Base-by-base conservation (phyloP, 2,797 vertebrate species). In the Eulemur coronatus region DNA sequence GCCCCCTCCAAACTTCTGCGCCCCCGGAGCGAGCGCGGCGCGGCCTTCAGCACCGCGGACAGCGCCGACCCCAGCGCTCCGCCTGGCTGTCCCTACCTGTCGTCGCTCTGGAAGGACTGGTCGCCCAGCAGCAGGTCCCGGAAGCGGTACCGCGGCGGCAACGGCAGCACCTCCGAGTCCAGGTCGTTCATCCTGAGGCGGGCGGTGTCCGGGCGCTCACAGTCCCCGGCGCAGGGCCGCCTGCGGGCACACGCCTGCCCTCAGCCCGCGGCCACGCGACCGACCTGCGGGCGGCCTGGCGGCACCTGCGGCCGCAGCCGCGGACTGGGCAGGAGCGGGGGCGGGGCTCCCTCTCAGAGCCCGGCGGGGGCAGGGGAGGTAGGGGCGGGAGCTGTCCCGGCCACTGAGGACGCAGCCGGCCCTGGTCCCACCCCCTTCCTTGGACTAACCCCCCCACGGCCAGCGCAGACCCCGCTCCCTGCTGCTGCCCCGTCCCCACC, bases 41-140 rank as follows among this genome's bases (percentile, higher is more conserved):
- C 2, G 14, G 69, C 65, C 79, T 41, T 48, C 98, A 98, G 98
- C 96, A 98, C 98, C 97, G 55, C 67, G 98, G 98, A 98, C 89
- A 98, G 98, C 97, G 61, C 97, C 88, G 1, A 38, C 96, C 63
- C 97, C 79, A 0, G 26, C 28, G 15, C 17, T 30, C 33, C 28
- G 2, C 18, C 11, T 33, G 35, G 13, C 17, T 33, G 46, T 2
- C 55, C 98, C 98, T 99, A 99, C 99, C 99, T 99, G 99, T 99
- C 99, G 85, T 99, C 99, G 96, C 99, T 99, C 98, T 99, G 99
- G 98, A 99, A 99, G 14, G 99, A 99, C 98, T 99, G 99, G 97
- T 99, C 99, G n/a, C 99, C 99, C 91, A 99, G 98, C 96, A 99
- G 99, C 97, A 99, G 98, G 97, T 99, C 99, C 96, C 99, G 99